Conservation (phyloP, 2,888 invertebrate genomes). For the Metellina segmentata region DNA sequence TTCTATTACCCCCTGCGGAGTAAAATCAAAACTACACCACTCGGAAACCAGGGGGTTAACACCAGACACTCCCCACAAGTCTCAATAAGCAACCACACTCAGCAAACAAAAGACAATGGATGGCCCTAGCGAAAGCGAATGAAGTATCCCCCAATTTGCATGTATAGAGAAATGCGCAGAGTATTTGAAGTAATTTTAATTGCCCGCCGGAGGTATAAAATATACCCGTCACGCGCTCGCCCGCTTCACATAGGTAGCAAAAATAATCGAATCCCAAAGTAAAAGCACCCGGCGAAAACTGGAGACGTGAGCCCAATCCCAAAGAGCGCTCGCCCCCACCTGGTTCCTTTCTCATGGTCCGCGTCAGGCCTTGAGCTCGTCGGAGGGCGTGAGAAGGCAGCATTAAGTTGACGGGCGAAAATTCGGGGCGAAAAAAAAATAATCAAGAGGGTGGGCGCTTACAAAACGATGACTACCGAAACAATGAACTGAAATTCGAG, state of each 20-base stretch:
- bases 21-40: no score
- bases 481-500: conserved; percentile 17
- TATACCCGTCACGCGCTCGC: conserved; percentile 38
- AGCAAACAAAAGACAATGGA: no score
- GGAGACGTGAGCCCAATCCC: conserved; percentile 64
- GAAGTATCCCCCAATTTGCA: neutral
- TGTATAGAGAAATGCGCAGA: neutral
- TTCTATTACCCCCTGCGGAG: no score
- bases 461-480: conserved; percentile 73
- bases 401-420: conserved; percentile 61
- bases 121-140: neutral
- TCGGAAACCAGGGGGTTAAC: no score
- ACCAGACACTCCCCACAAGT: no score
- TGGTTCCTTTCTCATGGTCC: conserved; percentile 68
- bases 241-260: conserved; percentile 24
- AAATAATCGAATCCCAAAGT: conserved; percentile 52
- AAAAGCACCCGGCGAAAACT: conserved; percentile 33
- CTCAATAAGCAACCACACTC: no score
- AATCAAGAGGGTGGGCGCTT: conserved; percentile 60
- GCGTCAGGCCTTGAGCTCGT: neutral
- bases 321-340: conserved; percentile 15
- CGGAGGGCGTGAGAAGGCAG: conserved; percentile 63
- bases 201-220: conserved; percentile 14
- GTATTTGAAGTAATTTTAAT: conserved; percentile 45
- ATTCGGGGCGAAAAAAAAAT: conserved; percentile 42